A percentile compares a stretch with the other conserved stretches of the same genome.
These are phyloP conservation scores for Myiagra hebetior DNA, from an alignment of 2,113 vertebrate species.

Conservation along the genomic window DNA sequence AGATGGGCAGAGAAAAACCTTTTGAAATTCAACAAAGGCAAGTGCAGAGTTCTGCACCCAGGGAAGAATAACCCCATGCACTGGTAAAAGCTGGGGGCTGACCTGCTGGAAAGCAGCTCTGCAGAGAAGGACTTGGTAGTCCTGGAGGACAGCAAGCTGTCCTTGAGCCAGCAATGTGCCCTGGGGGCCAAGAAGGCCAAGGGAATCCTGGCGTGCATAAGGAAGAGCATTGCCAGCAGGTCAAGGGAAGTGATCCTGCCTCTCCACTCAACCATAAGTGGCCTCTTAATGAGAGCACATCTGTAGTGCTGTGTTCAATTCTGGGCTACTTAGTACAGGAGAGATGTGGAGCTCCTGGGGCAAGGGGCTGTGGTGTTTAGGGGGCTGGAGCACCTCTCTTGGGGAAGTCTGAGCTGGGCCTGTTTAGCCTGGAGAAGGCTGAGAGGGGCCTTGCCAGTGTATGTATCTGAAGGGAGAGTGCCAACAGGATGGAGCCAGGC, in stretches of 20 bases:
- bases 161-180: background rate
- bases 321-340: background rate
- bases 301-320: background rate
- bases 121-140: rapidly evolving
- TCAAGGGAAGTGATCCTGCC: background rate
- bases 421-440: background rate
- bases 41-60: background rate
- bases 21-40: background rate
- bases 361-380: background rate
- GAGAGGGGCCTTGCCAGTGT: background rate
- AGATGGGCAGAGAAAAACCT: background rate
- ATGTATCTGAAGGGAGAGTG: background rate
- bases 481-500: background rate
- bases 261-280: background rate
- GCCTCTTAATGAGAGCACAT: background rate
- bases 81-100: background rate
- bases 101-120: background rate
- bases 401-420: background rate
- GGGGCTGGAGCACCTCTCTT: background rate
- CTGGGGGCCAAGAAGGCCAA: too few species aligned
- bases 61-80: background rate
- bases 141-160: background rate
- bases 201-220: background rate
- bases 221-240: background rate
- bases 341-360: background rate